Evolutionary conservation across 1,140 invertebrate species (phyloP).

Genomic region (Nasonia vitripennis): DNA sequence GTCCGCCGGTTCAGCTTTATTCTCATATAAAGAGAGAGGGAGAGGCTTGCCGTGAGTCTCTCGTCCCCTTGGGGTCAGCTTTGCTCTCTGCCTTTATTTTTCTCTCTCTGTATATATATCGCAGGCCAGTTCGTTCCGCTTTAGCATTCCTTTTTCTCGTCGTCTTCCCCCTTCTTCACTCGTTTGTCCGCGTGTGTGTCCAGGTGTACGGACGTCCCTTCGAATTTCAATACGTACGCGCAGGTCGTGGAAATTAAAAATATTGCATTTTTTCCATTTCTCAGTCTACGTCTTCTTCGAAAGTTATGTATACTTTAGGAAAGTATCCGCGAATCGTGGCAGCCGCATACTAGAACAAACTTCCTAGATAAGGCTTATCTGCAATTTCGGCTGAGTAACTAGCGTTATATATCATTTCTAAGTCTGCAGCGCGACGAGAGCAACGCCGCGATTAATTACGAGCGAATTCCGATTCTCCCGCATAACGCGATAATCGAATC

Average conservation of each 20-base stretch:
- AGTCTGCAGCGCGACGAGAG: background rate
- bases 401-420: background rate
- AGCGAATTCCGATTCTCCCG: background rate
- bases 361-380: background rate
- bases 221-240: background rate
- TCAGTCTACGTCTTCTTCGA: background rate
- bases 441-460: background rate
- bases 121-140: background rate
- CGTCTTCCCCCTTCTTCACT: background rate
- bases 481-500: too few species aligned
- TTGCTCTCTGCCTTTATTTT: background rate
- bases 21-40: slow-evolving; percentile 34
- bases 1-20: slow-evolving; percentile 25
- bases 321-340: background rate
- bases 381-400: background rate
- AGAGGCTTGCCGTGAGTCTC: slow-evolving; percentile 25
- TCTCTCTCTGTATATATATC: background rate
- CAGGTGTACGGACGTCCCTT: background rate
- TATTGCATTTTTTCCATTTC: background rate
- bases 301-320: background rate
- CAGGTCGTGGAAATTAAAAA: too few species aligned
- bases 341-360: background rate
- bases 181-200: too few species aligned
- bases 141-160: background rate
- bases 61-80: slow-evolving; percentile 29